A percentile compares a stretch with the other conserved stretches of the same genome.
Conservation (phyloP, 2,888 invertebrate species). For the Agrochola lychnidis region DNA sequence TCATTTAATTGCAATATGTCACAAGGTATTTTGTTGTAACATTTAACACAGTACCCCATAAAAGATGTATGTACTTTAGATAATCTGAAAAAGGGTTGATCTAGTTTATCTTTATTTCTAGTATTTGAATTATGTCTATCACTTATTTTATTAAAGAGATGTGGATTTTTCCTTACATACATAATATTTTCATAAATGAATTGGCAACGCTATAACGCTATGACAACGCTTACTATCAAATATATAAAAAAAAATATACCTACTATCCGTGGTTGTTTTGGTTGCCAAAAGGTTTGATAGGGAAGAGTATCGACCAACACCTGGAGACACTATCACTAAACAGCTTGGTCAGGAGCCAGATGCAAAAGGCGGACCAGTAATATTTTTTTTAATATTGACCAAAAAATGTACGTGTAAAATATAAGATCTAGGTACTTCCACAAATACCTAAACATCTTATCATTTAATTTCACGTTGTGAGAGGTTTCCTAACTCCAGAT, state of each 20-base stretch:
- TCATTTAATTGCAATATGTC: no score
- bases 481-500: neutral
- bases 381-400: neutral
- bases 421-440: neutral
- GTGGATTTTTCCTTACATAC: no score
- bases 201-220: no score
- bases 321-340: neutral
- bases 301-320: neutral
- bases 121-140: no score
- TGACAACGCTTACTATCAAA: neutral
- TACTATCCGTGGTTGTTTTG: neutral
- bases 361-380: no score
- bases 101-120: no score
- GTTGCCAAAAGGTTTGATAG: neutral
- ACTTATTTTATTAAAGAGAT: no score
- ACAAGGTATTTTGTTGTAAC: no score
- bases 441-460: neutral
- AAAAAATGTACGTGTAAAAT: neutral
- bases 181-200: no score
- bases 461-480: neutral
- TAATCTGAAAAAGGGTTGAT: no score
- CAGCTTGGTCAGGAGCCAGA: neutral
- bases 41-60: no score
- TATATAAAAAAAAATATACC: neutral
- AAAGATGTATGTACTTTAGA: no score